Conservation (phyloP, 35 echinoderm and acorn worm species). For the Lytechinus variegatus region DNA sequence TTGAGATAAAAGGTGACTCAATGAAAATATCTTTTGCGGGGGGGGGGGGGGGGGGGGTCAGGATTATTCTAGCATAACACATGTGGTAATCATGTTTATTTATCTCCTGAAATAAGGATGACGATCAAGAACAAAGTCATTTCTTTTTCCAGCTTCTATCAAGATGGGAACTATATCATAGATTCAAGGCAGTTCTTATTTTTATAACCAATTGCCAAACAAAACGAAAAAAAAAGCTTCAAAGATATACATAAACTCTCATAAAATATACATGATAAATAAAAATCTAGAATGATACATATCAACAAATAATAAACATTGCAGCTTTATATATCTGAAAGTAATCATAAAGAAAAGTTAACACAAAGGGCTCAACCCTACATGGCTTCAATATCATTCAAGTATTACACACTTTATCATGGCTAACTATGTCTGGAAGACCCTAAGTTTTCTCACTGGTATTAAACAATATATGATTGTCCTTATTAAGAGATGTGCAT, state of each 20-base stretch:
- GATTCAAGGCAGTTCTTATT: background rate
- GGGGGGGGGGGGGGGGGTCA: background rate
- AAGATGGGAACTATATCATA: background rate
- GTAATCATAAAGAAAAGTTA: background rate
- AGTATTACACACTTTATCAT: background rate
- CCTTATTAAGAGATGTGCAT: background rate
- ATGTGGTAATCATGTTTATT: background rate
- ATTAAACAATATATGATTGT: background rate
- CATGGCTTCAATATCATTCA: background rate
- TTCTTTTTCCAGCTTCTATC: background rate
- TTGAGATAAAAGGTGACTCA: too few species aligned
- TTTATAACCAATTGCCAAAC: background rate
- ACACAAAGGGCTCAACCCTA: background rate
- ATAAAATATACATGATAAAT: constrained; percentile 53
- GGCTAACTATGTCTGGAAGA: background rate
- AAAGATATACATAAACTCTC: constrained; percentile 58
- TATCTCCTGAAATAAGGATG: background rate
- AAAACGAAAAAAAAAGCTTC: background rate
- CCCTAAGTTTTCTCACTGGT: background rate
- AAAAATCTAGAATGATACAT: constrained; percentile 35
- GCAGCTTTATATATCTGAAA: constrained; percentile 16
- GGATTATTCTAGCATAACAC: background rate
- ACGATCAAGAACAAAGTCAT: background rate
- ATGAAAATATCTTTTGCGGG: background rate
- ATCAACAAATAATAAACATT: constrained; percentile 37